These are phyloP conservation scores for Pentalonia nigronervosa DNA, from an alignment of 1,140 invertebrate species.

Conservation along the genomic window DNA sequence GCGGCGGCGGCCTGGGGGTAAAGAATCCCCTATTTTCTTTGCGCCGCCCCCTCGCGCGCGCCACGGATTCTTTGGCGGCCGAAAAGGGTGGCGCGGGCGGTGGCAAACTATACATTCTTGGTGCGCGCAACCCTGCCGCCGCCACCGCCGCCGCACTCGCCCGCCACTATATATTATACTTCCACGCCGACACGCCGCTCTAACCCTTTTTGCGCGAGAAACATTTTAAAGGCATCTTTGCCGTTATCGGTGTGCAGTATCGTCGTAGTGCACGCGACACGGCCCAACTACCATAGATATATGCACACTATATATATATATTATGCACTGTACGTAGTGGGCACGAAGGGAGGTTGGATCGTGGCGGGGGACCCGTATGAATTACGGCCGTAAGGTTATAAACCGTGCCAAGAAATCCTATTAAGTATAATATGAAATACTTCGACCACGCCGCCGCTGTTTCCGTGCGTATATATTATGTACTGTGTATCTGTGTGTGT, in stretches of 20 bases:
- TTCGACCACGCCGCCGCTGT: conserved; percentile 21
- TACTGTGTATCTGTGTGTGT: neutral
- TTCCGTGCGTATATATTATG: neutral
- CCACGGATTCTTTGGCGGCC: conserved; percentile 44
- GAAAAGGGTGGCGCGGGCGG: conserved; percentile 10
- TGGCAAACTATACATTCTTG: conserved; percentile 43
- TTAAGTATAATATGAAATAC: conserved; percentile 57
- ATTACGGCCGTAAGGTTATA: conserved; percentile 55
- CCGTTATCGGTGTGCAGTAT: conserved; percentile 24
- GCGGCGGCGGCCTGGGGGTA: conserved; percentile 38
- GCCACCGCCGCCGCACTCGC: neutral
- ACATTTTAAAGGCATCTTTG: conserved; percentile 57
- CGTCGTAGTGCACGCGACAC: conserved; percentile 33
- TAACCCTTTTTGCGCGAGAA: conserved; percentile 47
- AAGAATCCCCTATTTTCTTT: conserved; percentile 57
- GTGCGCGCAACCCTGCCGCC: neutral
- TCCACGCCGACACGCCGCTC: neutral
- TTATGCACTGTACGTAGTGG: neutral
- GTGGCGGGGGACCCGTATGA: conserved; percentile 28
- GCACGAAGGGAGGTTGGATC: neutral
- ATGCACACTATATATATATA: neutral
- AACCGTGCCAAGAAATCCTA: conserved; percentile 57
- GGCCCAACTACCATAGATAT: neutral
- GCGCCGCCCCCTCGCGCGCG: conserved; percentile 36
- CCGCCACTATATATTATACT: conserved; percentile 14